Conservation (phyloP, 2,797 vertebrate genomes). For the Peromyscus nudipes region DNA sequence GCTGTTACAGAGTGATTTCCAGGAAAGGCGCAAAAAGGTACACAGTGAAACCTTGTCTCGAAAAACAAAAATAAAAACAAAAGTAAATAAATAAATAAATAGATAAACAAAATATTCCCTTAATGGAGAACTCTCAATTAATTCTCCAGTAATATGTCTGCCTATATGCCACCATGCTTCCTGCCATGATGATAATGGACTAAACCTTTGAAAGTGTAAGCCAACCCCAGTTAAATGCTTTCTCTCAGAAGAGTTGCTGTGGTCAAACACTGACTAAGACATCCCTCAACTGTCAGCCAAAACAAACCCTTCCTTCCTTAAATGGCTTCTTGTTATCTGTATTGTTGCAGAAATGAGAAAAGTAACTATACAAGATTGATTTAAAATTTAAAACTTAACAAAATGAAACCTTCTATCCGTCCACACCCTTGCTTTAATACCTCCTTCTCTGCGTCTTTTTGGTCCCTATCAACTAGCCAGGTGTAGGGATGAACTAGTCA, state of each 20-base stretch:
- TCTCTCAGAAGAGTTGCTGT: background rate
- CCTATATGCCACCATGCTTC: background rate
- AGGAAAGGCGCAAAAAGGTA: too few relatives aligned
- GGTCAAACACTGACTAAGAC: background rate
- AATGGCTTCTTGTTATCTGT: background rate
- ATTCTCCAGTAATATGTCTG: background rate
- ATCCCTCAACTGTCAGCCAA: background rate
- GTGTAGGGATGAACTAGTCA: slow-evolving; percentile 2
- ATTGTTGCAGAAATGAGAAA: background rate
- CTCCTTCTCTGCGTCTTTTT: background rate
- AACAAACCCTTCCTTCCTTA: background rate
- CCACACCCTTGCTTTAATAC: background rate
- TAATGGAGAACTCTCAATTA: background rate
- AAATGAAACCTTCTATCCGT: background rate
- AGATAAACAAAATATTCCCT: slow-evolving; percentile 24
- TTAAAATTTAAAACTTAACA: background rate
- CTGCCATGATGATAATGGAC: background rate
- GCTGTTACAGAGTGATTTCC: too few relatives aligned
- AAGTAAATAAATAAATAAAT: too few relatives aligned
- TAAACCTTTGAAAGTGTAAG: background rate
- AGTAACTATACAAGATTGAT: background rate
- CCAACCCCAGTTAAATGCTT: background rate
- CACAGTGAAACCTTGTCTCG: too few relatives aligned
- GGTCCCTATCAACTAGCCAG: background rate
- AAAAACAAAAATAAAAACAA: too few relatives aligned